A percentile compares a stretch with the other conserved stretches of the same genome.
Conservation (phyloP, 2,888 invertebrate species). For the Ophion ventricosus region DNA sequence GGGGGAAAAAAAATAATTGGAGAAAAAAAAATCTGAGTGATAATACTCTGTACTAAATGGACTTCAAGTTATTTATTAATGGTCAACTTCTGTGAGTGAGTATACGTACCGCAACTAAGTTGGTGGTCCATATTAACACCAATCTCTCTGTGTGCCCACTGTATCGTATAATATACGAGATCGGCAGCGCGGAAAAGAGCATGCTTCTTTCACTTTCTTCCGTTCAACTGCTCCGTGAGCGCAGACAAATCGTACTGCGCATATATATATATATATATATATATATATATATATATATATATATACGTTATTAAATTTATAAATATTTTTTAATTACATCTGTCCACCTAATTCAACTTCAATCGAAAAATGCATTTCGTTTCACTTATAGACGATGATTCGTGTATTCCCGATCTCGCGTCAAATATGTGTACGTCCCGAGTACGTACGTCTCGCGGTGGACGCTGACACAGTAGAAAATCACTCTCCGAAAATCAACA, state of each 20-base stretch:
- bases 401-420: conserved; percentile 37
- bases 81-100: no score
- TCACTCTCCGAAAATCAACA: conserved; percentile 9
- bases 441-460: neutral
- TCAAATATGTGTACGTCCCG: conserved; percentile 1
- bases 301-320: neutral
- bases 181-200: conserved; percentile 59
- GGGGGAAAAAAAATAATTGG: no score
- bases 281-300: conserved; percentile 6
- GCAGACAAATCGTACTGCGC: conserved; percentile 12
- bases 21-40: no score
- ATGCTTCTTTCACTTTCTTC: conserved; percentile 63
- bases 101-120: no score
- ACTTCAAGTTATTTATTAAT: no score
- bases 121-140: conserved; percentile 1
- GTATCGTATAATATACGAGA: conserved; percentile 35
- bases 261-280: neutral
- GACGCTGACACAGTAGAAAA: conserved; percentile 8
- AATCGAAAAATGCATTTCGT: neutral
- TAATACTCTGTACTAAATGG: no score
- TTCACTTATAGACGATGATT: conserved; percentile 35
- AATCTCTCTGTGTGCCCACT: neutral
- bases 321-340: neutral
- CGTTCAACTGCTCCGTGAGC: conserved; percentile 48
- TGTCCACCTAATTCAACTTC: neutral